phyloP scores from a whole-genome alignment of 2,797 vertebrate genomes.

The Acestrorhynchus altus region DNA sequence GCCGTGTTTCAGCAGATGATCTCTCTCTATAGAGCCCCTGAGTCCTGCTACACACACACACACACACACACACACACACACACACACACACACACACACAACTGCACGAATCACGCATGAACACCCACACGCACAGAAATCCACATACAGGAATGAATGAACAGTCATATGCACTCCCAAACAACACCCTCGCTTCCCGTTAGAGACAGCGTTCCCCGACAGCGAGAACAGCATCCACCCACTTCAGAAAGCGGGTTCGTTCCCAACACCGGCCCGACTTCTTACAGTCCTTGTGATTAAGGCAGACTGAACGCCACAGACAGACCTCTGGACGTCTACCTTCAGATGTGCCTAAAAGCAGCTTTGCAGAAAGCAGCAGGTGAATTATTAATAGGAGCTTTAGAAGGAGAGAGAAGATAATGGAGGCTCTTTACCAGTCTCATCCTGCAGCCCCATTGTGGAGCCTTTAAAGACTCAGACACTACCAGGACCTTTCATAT shows the following conservation, averaged over 20 bases:
- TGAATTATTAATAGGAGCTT: slow-evolving; percentile 37
- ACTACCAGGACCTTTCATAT: background rate
- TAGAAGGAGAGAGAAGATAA: slow-evolving; percentile 14
- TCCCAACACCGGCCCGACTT: background rate
- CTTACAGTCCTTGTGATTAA: background rate
- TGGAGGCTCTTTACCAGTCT: slow-evolving; percentile 6
- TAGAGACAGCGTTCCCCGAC: background rate
- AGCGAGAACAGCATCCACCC: background rate
- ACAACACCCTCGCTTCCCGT: too few species aligned
- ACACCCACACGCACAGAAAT: background rate
- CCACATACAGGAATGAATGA: slow-evolving; percentile 18
- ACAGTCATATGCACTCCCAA: too few species aligned
- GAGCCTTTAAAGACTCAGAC: background rate
- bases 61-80: background rate
- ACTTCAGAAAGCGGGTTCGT: background rate
- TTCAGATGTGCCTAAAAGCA: background rate
- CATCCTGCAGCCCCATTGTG: background rate
- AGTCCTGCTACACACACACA: slow-evolving; percentile 6
- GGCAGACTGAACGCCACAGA: background rate
- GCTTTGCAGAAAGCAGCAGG: slow-evolving; percentile 26
- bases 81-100: background rate
- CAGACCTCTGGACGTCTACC: background rate
- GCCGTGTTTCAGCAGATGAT: slow-evolving; percentile 37
- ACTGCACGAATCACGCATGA: background rate
- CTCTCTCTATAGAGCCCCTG: background rate